Conservation (phyloP, 2,888 invertebrate genomes). For the Noctuana brunneofusca region DNA sequence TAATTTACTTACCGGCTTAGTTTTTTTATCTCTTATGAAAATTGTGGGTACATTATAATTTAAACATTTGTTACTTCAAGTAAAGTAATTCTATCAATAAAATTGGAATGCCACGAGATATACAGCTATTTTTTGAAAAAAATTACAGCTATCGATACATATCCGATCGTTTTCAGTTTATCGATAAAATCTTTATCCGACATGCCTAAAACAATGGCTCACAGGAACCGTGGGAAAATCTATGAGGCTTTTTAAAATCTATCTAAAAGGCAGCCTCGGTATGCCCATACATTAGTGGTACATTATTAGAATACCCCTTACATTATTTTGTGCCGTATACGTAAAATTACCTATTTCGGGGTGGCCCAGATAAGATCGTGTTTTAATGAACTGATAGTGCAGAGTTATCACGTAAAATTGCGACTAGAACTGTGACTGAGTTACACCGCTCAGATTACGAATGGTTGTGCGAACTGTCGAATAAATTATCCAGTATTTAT, state of each 20-base stretch:
- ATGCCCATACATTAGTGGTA: slow-evolving; percentile 58
- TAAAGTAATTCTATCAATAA: slow-evolving; percentile 17
- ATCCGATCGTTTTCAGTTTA: slow-evolving; percentile 38
- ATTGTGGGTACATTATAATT: too few species aligned
- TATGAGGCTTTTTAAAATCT: slow-evolving; percentile 66
- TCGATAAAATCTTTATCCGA: slow-evolving; percentile 52
- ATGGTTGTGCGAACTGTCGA: slow-evolving; percentile 30
- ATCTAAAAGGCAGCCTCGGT: slow-evolving; percentile 54
- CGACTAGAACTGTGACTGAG: slow-evolving; percentile 30
- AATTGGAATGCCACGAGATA: slow-evolving; percentile 13
- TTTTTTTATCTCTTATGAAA: too few species aligned
- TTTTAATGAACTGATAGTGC: slow-evolving; percentile 32
- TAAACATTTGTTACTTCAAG: too few species aligned
- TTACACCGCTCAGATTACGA: slow-evolving; percentile 29
- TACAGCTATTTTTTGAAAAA: slow-evolving; percentile 17
- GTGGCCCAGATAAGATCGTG: slow-evolving; percentile 34
- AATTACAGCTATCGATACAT: slow-evolving; percentile 29
- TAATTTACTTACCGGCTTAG: too few species aligned
- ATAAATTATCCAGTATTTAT: slow-evolving; percentile 33
- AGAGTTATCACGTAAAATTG: slow-evolving; percentile 33
- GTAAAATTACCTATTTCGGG: slow-evolving; percentile 42
- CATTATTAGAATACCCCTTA: slow-evolving; percentile 58
- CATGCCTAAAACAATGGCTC: slow-evolving; percentile 61
- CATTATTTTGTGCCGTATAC: slow-evolving; percentile 50
- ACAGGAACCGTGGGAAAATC: slow-evolving; percentile 73